phyloP scores from a whole-genome alignment of 30 jellyfish, hydroid and myxozoan species.

The Chrysaora quinquecirrha region DNA sequence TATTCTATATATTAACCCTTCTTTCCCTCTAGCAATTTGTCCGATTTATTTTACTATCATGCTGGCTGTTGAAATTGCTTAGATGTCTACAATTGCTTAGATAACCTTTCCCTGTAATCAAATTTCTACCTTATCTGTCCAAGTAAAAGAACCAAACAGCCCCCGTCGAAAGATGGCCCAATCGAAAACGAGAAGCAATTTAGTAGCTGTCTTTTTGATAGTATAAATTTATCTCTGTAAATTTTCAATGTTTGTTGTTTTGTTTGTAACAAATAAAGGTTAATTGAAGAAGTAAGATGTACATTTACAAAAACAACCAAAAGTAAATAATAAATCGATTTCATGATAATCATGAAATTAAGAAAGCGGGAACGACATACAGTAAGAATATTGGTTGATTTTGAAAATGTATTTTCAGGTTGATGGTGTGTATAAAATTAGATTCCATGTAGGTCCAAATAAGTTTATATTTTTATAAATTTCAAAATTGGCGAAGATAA shows the following conservation, averaged over 20 bases:
- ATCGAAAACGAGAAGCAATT: no score
- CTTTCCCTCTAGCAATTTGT: no score
- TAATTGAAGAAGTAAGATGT: not conserved
- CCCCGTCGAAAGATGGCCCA: no score
- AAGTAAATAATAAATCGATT: not conserved
- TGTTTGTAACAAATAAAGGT: not conserved
- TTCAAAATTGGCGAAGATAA: constrained; percentile 39
- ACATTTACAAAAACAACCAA: not conserved
- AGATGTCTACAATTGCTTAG: no score
- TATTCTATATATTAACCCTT: no score
- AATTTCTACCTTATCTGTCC: no score
- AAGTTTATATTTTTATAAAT: constrained; percentile 74
- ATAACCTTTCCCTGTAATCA: no score
- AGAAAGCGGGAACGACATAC: not conserved
- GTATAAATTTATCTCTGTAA: not conserved
- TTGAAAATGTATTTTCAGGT: constrained; percentile 48
- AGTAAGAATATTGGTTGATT: constrained; percentile 1
- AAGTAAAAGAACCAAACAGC: no score
- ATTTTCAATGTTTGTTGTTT: not conserved
- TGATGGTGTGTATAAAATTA: constrained; percentile 66
- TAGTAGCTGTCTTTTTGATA: no score
- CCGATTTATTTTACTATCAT: no score
- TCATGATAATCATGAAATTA: not conserved
- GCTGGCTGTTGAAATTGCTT: no score
- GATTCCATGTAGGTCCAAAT: constrained; percentile 51